A percentile compares a stretch with the other conserved stretches of the same genome.
Conservation (phyloP, 2,797 vertebrate species). For the Sebastes itinus region DNA sequence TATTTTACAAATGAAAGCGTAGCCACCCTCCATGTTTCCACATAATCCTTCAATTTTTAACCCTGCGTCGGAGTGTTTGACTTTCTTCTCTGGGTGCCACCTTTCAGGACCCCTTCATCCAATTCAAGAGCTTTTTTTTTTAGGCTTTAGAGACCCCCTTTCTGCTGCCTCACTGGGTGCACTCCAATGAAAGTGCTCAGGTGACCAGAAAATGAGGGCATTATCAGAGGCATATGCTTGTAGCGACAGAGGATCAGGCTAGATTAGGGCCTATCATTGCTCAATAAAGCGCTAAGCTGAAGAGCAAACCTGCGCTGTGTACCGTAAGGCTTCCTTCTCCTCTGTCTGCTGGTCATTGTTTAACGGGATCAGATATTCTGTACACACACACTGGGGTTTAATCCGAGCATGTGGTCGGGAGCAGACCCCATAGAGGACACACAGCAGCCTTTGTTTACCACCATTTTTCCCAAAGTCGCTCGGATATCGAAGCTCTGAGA, state of each 20-base stretch:
- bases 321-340: slow-evolving; percentile 64
- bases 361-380: slow-evolving; percentile 63
- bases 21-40: slow-evolving; percentile 78
- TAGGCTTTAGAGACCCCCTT: slow-evolving; percentile 62
- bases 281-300: slow-evolving; percentile 77
- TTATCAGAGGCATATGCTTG: slow-evolving; percentile 82
- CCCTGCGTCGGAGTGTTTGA: slow-evolving; percentile 80
- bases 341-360: slow-evolving; percentile 71
- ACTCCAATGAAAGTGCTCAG: slow-evolving; percentile 80
- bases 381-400: slow-evolving; percentile 52
- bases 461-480: slow-evolving; percentile 21
- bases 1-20: slow-evolving; percentile 79
- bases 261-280: slow-evolving; percentile 78
- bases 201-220: slow-evolving; percentile 84
- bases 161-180: slow-evolving; percentile 59
- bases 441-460: slow-evolving; percentile 27
- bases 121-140: slow-evolving; percentile 60
- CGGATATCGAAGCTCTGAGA: slow-evolving; percentile 12
- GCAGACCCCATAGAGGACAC: slow-evolving; percentile 19
- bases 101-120: slow-evolving; percentile 66
- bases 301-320: slow-evolving; percentile 75
- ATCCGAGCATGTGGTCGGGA: slow-evolving; percentile 55
- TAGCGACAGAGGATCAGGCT: slow-evolving; percentile 78
- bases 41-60: slow-evolving; percentile 82
- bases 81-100: slow-evolving; percentile 77